These are phyloP conservation scores for Nycticebus coucang DNA, from an alignment of 2,113 vertebrate species.

Conservation along the genomic window DNA sequence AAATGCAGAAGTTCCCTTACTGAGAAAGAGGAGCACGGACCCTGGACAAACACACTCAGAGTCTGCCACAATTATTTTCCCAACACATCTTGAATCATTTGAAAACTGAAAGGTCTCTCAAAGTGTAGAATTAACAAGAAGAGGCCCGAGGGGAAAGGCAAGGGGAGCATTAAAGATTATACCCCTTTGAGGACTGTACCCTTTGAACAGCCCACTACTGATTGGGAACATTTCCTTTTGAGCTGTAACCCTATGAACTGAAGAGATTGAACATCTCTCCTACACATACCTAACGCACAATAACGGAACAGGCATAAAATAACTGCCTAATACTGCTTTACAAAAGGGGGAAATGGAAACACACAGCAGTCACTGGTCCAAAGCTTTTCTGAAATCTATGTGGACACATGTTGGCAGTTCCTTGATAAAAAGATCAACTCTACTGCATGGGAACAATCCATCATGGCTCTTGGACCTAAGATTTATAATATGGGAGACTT, in stretches of 20 bases:
- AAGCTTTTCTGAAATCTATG: not conserved
- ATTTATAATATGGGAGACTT: not conserved
- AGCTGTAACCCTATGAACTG: not conserved
- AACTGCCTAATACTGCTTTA: not conserved
- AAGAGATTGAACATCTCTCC: slow-evolving; percentile 16
- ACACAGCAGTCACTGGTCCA: not conserved
- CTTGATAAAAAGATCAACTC: not conserved
- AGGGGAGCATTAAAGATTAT: not conserved
- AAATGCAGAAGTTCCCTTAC: not conserved
- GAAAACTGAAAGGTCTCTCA: not conserved
- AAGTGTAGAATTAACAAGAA: not conserved
- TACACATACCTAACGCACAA: not conserved
- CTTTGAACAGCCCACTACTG: not conserved
- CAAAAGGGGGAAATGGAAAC: not conserved
- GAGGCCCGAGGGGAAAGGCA: not conserved
- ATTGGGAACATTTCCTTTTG: not conserved
- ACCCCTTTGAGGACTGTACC: not conserved
- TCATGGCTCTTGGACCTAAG: not conserved
- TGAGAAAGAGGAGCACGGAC: not conserved
- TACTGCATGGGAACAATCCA: not conserved
- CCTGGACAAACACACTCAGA: not conserved
- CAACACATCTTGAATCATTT: not conserved
- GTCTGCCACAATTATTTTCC: not conserved
- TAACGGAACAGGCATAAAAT: not conserved
- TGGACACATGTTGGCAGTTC: not conserved